Conservation (phyloP, 2,888 invertebrate species). For the Ametastegia equiseti region DNA sequence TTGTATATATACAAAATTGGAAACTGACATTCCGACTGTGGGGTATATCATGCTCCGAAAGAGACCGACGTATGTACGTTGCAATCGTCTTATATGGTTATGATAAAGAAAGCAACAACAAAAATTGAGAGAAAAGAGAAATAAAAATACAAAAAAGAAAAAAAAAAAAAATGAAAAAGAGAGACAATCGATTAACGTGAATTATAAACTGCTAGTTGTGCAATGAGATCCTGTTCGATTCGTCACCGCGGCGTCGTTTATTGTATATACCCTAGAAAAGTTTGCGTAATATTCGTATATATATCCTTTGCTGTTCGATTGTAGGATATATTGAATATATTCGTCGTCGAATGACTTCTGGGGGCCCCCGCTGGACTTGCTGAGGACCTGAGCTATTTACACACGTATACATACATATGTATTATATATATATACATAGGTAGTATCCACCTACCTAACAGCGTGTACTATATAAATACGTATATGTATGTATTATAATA, state of each 20-base stretch:
- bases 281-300: slow-evolving; percentile 57
- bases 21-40: no score
- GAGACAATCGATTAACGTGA: not conserved
- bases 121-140: no score
- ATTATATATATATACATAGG: not conserved
- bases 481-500: not conserved
- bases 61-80: no score
- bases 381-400: not conserved
- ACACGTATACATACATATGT: not conserved
- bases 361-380: not conserved
- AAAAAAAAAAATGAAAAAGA: not conserved
- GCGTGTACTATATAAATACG: not conserved
- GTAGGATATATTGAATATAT: not conserved
- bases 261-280: slow-evolving; percentile 50
- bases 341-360: not conserved
- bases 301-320: slow-evolving; percentile 55
- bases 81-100: no score
- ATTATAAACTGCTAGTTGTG: not conserved
- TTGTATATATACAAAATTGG: no score
- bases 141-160: not conserved
- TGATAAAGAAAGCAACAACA: no score
- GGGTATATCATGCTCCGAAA: no score
- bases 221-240: slow-evolving; percentile 35
- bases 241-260: slow-evolving; percentile 20
- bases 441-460: not conserved